Base-by-base conservation (phyloP, 2,888 invertebrate species). In the Stenchaetothrips biformis region DNA sequence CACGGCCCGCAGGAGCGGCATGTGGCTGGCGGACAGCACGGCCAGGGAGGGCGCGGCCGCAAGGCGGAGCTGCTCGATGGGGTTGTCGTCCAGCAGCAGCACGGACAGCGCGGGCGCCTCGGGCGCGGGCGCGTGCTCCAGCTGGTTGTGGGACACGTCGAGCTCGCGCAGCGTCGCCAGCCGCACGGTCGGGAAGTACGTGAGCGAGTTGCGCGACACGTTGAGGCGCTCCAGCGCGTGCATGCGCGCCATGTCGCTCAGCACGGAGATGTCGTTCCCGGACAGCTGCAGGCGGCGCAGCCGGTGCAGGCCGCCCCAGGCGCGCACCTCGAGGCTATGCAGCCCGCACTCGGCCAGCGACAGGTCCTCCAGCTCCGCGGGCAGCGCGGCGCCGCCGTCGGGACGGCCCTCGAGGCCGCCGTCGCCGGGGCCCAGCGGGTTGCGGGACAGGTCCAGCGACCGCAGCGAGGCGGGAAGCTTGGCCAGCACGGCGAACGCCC, bases 61-160 rank as follows among this genome's bases (percentile, higher is more conserved):
- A 78, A 83, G 81, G n/a, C 77, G 13, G 9, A 83, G 53, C 13
- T 27, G 7, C n/a, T 37, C 53, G 21, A 83, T 80, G 37, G 82
- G 81, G 80, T 83, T 83, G 53, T 77, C 78, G 80, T 83, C 83
- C 13, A 83, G 81, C 8, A 27, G 48, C 47, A 83, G 80, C n/a
- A 37, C 48, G 25, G 78, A 25, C 62, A 82, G 80, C 21, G 59
- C 27, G 48, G 81, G 80, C 77, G 82, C 27, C 6, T 48, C n/a
- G 4, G 79, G 13, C n/a, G 82, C 80, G 13, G 82, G 37, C 7
- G 18, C 77, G 25, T 25, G 67, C 11, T 49, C 21, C 48, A 83
- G 77, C n/a, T 74, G 37, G 81, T 83, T 83, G 67, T 74, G 53
- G 16, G 81, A 81, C 21, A 82, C 59, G 79, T 82, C 81, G 18